A percentile compares a stretch with the other conserved stretches of the same genome.
Conservation (phyloP, 2,888 invertebrate species). For the Gortyna flavago region DNA sequence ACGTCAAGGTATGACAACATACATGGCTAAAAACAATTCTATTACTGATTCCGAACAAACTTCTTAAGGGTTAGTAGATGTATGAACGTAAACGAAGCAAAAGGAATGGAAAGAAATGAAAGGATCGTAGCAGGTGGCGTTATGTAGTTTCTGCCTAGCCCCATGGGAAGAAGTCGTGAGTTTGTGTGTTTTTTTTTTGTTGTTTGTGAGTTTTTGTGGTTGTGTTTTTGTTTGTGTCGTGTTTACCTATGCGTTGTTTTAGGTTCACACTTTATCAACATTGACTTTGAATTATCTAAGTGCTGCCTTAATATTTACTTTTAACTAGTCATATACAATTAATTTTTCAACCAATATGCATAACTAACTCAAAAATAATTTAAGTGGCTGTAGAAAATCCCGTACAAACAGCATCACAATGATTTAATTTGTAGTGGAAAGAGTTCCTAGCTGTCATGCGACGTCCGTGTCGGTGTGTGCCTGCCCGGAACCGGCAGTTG, state of each 20-base stretch:
- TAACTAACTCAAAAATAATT: constrained; percentile 6
- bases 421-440: constrained; percentile 42
- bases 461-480: constrained; percentile 26
- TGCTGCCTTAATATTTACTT: too few species aligned
- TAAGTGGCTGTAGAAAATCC: constrained; percentile 2
- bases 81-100: not conserved
- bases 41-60: not conserved
- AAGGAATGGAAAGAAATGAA: not conserved
- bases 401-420: constrained; percentile 26
- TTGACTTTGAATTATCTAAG: not conserved
- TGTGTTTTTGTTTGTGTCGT: too few species aligned
- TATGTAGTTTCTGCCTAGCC: not conserved
- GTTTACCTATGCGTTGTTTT: too few species aligned
- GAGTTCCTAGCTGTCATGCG: constrained; percentile 34
- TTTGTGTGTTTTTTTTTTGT: too few species aligned
- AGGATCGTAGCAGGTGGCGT: too few species aligned
- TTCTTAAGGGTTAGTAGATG: not conserved
- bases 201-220: too few species aligned
- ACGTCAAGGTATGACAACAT: too few species aligned
- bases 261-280: not conserved
- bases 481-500: constrained; percentile 60
- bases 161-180: not conserved
- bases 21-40: not conserved
- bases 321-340: not conserved
- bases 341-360: not conserved